phyloP scores from a whole-genome alignment of 2,113 vertebrate genomes.

The Larimichthys polyactis region DNA sequence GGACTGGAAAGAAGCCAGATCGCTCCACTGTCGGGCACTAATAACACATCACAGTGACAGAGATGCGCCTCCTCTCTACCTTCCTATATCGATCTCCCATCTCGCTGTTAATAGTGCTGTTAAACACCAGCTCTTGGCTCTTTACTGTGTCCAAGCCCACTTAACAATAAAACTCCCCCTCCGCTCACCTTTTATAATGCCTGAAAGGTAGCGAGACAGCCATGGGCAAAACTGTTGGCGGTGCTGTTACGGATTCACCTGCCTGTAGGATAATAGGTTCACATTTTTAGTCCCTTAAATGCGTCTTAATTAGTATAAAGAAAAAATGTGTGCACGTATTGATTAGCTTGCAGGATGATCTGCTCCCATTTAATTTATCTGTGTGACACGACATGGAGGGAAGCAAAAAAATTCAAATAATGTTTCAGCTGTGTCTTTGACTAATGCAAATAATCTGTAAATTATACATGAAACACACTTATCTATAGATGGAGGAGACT shows the following conservation, averaged over 20 bases:
- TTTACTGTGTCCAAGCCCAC: conserved; percentile 88
- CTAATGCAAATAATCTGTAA: not conserved
- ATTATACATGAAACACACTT: not conserved
- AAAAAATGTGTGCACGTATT: not conserved
- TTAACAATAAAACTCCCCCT: conserved; percentile 88
- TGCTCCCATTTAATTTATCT: not conserved
- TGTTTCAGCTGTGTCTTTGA: not conserved
- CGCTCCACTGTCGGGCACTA: conserved; percentile 81
- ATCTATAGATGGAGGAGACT: not conserved
- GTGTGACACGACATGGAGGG: not conserved
- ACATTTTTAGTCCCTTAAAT: conserved; percentile 32
- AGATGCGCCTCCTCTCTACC: conserved; percentile 84
- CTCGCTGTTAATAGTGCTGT: conserved; percentile 89
- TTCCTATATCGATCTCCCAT: conserved; percentile 88
- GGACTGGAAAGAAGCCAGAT: conserved; percentile 79
- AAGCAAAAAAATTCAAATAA: not conserved
- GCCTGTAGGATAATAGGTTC: conserved; percentile 22
- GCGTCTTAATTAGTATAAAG: conserved; percentile 14
- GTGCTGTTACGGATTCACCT: conserved; percentile 12
- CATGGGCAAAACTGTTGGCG: conserved; percentile 21
- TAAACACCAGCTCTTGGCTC: conserved; percentile 90
- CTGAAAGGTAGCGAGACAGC: conserved; percentile 52
- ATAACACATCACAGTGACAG: conserved; percentile 88
- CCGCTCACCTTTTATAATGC: conserved; percentile 60
- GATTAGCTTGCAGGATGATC: conserved; percentile 14